Percentiles rank a stretch among this genome's conserved stretches.
Evolutionary conservation across 2,113 vertebrate genomes (phyloP).

Genomic region (Cisticola juncidis): DNA sequence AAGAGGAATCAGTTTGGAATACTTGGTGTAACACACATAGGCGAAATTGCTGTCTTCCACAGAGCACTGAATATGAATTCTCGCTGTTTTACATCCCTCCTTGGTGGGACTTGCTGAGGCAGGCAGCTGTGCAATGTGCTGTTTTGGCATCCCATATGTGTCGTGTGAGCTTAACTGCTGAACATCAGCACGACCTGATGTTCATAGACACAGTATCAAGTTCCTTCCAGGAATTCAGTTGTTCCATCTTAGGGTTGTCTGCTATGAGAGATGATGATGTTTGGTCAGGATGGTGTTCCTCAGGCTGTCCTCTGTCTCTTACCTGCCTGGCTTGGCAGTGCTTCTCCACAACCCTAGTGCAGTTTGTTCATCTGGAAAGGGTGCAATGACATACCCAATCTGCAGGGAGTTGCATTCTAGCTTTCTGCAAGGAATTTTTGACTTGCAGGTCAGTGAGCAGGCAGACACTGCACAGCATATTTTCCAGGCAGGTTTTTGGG

Average conservation of each 20-base stretch:
- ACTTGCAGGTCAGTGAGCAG: neutral
- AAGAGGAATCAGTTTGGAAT: neutral
- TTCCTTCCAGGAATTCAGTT: neutral
- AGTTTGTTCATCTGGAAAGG: neutral
- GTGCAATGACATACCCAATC: rapidly evolving
- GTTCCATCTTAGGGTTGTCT: neutral
- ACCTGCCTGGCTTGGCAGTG: neutral
- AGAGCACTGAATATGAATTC: neutral
- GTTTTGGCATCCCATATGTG: neutral
- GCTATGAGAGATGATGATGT: neutral
- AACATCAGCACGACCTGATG: neutral
- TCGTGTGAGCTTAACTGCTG: neutral
- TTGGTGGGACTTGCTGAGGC: neutral
- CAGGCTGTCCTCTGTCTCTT: neutral
- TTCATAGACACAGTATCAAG: neutral
- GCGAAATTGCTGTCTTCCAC: neutral
- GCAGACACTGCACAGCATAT: neutral
- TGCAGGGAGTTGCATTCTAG: neutral
- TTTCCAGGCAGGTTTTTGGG: neutral
- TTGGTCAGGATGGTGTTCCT: neutral
- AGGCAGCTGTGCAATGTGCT: neutral
- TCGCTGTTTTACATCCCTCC: neutral
- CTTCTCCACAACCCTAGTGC: neutral
- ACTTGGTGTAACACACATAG: neutral
- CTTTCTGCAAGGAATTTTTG: neutral